Evolutionary conservation across 2,113 vertebrate species (phyloP), one percentile per base, ranked within the genome.

Genomic region (Bostrychus sinensis): DNA sequence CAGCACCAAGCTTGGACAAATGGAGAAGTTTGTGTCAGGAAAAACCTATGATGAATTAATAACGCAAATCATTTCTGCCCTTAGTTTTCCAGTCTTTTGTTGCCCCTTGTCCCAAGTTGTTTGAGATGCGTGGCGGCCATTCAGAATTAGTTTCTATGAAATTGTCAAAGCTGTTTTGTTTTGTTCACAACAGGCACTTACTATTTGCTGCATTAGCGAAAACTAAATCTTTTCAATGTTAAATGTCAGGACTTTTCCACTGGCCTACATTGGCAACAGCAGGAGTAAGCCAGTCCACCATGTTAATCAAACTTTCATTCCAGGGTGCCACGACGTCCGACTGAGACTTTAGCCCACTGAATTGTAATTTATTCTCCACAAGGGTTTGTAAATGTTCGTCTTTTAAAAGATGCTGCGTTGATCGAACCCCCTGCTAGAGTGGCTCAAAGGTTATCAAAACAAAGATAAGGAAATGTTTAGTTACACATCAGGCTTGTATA

Each of bases 221-320:
- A 8, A 23, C 23, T 51, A 51, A 28, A 51, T 28, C 28, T 32
- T 3, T 32, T 5, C 30, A 5, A 2, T 32, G 30, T 32, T 72
- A 74, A 77, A 77, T 53, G 43, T 30, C 34, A 16, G 63, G 46
- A 76, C 64, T 77, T 70, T 39, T 84, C 75, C 53, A 54, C 62
- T 48, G 81, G 70, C 81, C 84, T 78, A 77, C 58, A 75, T 68
- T 63, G 42, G 38, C 66, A 53, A 10, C 77, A 85, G 79, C 77
- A 73, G 62, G 75, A 74, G 66, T 50, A 64, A 3, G 20, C 7
- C 61, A 63, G 39, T 75, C 48, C 75, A 65, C 6, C 30, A 14
- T 1, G 70, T 77, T 80, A 85, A 86, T 83, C 77, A 85, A 62
- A 68, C 43, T 2, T 34, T 74, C 72, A 57, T 77, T 39, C 25